Evolutionary conservation across 30 jellyfish, hydroid and myxozoan genomes (phyloP), one percentile per base, ranked within the genome.

Genomic region (Aurelia aurita complex sp. Pacific): DNA sequence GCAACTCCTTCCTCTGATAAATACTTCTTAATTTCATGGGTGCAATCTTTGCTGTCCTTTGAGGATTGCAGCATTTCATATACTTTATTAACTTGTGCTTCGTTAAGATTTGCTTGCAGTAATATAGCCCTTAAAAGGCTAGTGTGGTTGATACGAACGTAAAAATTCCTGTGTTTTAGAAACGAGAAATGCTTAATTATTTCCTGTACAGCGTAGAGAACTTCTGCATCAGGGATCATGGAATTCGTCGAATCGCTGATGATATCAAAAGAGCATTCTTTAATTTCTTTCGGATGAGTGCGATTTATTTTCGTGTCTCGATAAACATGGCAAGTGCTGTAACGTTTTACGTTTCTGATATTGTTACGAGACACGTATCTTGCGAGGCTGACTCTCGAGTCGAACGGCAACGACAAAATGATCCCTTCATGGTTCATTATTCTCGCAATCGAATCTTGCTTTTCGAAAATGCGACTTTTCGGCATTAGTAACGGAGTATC

Each of bases 221-320:
- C 90, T 63, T 92, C 98, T 23, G 96, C 92, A 55, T 81, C 96
- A 8, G 96, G 94, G 35, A 92, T 46, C 94, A 88, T 65, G 64
- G 89, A 89, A 34, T 68, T 55, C 16, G 86, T 53, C 11, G 97
- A 66, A 32, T 78, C 91, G 38, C 90, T 74, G 64, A 92, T 81
- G 29, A 92, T 87, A 77, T 92, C 98, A 79, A 92, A 92, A 1
- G 98, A 78, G 74, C 98, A 92, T 75, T 92, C 98, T 90, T 89
- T 74, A 12, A 88, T 65, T 61, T 77, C 97, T 19, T 72, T 84
- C 54, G 98, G 98, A 67, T 92, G 98, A 4, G 96, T 97, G 53
- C 98, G 86, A 46, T 69, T 77, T 10, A 87, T 71, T 61, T 81
- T 77, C 54, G 84, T 74, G 74, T 88, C 91, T 17, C 97, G 94